These are phyloP conservation scores for Pachyrhynchus sulphureomaculatus DNA, from an alignment of 1,140 invertebrate genomes.

Conservation along the genomic window DNA sequence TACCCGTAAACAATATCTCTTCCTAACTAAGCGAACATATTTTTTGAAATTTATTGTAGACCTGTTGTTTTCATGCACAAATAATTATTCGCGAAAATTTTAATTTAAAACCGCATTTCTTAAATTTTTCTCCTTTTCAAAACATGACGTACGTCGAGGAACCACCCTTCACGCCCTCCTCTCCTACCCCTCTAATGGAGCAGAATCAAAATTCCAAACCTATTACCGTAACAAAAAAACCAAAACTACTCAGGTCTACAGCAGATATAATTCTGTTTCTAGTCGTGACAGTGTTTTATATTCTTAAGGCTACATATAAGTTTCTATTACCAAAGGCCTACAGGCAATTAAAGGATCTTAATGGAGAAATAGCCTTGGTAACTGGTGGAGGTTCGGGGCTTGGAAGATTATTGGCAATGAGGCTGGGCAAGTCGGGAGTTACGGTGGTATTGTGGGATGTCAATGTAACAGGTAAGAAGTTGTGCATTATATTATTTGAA, in stretches of 20 bases:
- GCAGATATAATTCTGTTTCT: slow-evolving; percentile 65
- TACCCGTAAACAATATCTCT: too few relatives aligned
- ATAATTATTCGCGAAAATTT: too few relatives aligned
- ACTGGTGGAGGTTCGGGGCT: slow-evolving; percentile 90
- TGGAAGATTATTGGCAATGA: slow-evolving; percentile 77
- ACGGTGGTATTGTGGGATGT: slow-evolving; percentile 89
- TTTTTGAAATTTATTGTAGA: too few relatives aligned
- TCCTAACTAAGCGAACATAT: too few relatives aligned
- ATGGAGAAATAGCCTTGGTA: slow-evolving; percentile 76
- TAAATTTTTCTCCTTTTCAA: too few relatives aligned
- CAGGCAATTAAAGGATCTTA: slow-evolving; percentile 60
- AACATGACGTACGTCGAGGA: slow-evolving; percentile 26
- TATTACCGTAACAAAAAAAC: slow-evolving; percentile 7
- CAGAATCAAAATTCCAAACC: neutral
- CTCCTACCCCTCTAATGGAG: neutral
- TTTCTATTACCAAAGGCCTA: slow-evolving; percentile 53
- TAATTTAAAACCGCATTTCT: too few relatives aligned
- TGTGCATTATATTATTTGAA: neutral
- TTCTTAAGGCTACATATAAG: slow-evolving; percentile 49
- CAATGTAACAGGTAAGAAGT: slow-evolving; percentile 70
- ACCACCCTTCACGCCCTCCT: slow-evolving; percentile 14
- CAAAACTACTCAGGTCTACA: slow-evolving; percentile 53
- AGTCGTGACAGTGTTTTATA: slow-evolving; percentile 56
- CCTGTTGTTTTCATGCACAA: too few relatives aligned
- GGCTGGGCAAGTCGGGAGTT: slow-evolving; percentile 77